phyloP scores from a whole-genome alignment of 2,888 invertebrate species.

The Aphidius colemani region DNA sequence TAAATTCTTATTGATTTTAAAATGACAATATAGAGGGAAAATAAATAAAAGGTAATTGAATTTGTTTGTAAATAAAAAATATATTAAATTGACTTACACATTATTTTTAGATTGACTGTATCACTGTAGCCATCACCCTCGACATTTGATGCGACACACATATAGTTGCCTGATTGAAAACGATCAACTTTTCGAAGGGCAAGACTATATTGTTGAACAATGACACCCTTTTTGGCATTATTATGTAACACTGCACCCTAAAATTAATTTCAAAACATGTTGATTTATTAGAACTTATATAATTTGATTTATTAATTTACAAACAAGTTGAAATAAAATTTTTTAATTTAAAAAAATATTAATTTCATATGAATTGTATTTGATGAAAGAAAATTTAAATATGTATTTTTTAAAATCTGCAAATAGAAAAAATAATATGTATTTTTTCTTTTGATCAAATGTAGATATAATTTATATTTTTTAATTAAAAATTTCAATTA shows the following conservation, averaged over 20 bases:
- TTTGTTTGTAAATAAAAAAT: background rate
- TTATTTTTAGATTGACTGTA: constrained; percentile 80
- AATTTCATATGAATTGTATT: too few relatives aligned
- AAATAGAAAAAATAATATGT: too few relatives aligned
- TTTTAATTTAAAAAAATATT: too few relatives aligned
- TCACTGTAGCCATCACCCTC: constrained; percentile 89
- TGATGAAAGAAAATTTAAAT: too few relatives aligned
- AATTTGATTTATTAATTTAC: too few relatives aligned
- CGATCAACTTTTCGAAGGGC: constrained; percentile 81
- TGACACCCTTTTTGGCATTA: constrained; percentile 84
- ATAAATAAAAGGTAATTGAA: background rate
- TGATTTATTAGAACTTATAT: background rate
- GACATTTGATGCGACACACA: constrained; percentile 87
- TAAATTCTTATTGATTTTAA: too few relatives aligned
- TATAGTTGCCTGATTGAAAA: constrained; percentile 84
- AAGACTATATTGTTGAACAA: constrained; percentile 81
- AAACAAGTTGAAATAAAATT: background rate
- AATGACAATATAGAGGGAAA: background rate
- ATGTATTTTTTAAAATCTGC: too few relatives aligned
- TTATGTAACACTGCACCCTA: constrained; percentile 86
- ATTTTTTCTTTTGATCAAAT: too few relatives aligned
- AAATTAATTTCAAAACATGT: background rate
- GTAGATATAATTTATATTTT: too few relatives aligned
- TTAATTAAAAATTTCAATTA: background rate
- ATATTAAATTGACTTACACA: constrained; percentile 74